Evolutionary conservation across 2,888 invertebrate species (phyloP), one percentile per base, ranked within the genome.

Genomic region (Amorpha juglandis): DNA sequence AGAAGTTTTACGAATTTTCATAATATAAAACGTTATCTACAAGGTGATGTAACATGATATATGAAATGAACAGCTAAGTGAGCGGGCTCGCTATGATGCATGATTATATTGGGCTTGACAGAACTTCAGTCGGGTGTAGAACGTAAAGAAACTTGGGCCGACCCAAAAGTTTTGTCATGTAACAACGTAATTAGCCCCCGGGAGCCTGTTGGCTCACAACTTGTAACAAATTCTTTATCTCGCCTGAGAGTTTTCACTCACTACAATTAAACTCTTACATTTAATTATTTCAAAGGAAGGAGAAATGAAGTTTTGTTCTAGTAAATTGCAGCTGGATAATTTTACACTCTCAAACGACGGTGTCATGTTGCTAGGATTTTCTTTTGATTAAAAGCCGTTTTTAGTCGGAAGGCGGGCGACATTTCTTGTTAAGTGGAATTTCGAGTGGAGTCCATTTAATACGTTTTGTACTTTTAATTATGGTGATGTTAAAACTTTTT

Each of bases 111-210:
- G 83, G 83, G 84, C 83, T 86, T 83, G 78, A 80, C 80, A 82
- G 84, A 84, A 82, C 81, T 79, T 78, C 78, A 82, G 77, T 72
- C 74, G 76, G 82, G 83, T 78, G 87, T 86, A 85, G 87, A 89
- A 86, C 87, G 86, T 82, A 85, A 90, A 89, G 87, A 89, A 91
- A 90, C 86, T 90, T 87, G 73, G 74, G 77, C 79, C 84, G 86
- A 88, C 89, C 89, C 90, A 85, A 91, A 91, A 91, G 84, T 91
- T 91, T 90, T 87, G 88, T 88, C 88, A 88, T 88, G 89, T 89
- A 86, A 90, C 92, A 90, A 90, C 87, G 91, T 91, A 91, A 92
- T 91, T 91, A 91, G 89, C 89, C 87, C 86, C 81, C 76, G 82
- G 87, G 89, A 87, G 84, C 82, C 81, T 81, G 79, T 79, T 78